Evolutionary conservation across 2,888 invertebrate species (phyloP).

Genomic region (Yponomeuta evonymella): DNA sequence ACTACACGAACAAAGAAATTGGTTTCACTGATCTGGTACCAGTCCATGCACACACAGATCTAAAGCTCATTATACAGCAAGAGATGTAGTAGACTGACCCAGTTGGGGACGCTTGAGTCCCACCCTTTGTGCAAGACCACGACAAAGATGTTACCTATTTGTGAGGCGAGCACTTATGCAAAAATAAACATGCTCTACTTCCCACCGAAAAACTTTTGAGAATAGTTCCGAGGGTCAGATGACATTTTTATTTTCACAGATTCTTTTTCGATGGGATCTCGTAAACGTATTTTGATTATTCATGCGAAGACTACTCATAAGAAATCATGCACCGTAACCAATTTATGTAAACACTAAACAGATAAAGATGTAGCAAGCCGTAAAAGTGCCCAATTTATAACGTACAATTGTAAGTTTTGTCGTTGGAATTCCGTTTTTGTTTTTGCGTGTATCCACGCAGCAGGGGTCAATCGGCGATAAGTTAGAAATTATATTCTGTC

Average conservation of each 20-base stretch:
- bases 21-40: too few species aligned
- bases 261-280: not conserved
- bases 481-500: slow-evolving; percentile 70
- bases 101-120: slow-evolving; percentile 29
- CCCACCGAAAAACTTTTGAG: slow-evolving; percentile 14
- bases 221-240: slow-evolving; percentile 19
- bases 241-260: slow-evolving; percentile 19
- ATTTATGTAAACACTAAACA: slow-evolving; percentile 40
- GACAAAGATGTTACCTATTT: slow-evolving; percentile 33
- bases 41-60: too few species aligned
- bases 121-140: slow-evolving; percentile 25
- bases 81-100: slow-evolving; percentile 28
- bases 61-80: not conserved
- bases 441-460: slow-evolving; percentile 41
- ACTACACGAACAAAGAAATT: too few species aligned
- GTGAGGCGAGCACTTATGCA: slow-evolving; percentile 38
- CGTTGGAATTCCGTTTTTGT: slow-evolving; percentile 46
- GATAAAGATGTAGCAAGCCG: slow-evolving; percentile 48
- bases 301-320: not conserved
- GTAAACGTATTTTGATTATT: not conserved
- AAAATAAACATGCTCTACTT: slow-evolving; percentile 43
- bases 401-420: slow-evolving; percentile 53
- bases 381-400: slow-evolving; percentile 50
- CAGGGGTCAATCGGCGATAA: slow-evolving; percentile 47
- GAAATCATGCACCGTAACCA: slow-evolving; percentile 13